Conservation (phyloP, 2,888 invertebrate species). For the Encarsia formosa region DNA sequence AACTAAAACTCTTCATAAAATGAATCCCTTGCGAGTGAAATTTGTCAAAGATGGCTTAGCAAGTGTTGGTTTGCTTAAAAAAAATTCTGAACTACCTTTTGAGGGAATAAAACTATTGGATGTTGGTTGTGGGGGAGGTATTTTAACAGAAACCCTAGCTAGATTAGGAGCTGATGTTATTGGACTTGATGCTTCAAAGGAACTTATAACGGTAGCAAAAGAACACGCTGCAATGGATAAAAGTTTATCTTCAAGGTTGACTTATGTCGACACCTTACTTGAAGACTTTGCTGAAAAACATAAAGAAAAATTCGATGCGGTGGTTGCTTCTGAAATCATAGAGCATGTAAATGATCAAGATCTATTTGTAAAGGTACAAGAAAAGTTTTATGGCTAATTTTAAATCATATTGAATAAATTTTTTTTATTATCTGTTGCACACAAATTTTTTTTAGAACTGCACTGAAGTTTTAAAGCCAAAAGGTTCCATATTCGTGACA, state of each 20-base stretch:
- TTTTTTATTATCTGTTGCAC: too few relatives aligned
- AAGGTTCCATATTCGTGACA: constrained; percentile 50
- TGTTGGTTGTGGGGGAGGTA: constrained; percentile 89
- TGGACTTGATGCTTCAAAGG: constrained; percentile 74
- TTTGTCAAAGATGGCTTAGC: constrained; percentile 71
- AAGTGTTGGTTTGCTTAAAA: constrained; percentile 50
- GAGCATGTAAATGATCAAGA: constrained; percentile 61
- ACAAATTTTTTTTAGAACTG: constrained; percentile 40
- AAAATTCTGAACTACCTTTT: constrained; percentile 58
- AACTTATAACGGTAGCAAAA: constrained; percentile 66
- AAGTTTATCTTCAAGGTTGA: constrained; percentile 48
- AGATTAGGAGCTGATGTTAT: constrained; percentile 75
- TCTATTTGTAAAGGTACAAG: constrained; percentile 52
- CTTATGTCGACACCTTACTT: constrained; percentile 56
- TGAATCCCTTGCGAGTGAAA: constrained; percentile 69
- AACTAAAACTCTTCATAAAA: constrained; percentile 67
- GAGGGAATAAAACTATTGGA: constrained; percentile 70
- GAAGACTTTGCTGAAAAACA: constrained; percentile 53
- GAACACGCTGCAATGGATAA: constrained; percentile 56
- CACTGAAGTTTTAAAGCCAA: constrained; percentile 42
- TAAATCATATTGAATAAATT: too few relatives aligned
- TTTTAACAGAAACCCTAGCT: constrained; percentile 62
- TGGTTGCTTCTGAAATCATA: constrained; percentile 65
- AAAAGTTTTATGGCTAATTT: constrained; percentile 2
- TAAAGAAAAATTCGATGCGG: constrained; percentile 56